Evolutionary conservation across 2,888 invertebrate genomes (phyloP).

Genomic region (Amphipyra berbera): DNA sequence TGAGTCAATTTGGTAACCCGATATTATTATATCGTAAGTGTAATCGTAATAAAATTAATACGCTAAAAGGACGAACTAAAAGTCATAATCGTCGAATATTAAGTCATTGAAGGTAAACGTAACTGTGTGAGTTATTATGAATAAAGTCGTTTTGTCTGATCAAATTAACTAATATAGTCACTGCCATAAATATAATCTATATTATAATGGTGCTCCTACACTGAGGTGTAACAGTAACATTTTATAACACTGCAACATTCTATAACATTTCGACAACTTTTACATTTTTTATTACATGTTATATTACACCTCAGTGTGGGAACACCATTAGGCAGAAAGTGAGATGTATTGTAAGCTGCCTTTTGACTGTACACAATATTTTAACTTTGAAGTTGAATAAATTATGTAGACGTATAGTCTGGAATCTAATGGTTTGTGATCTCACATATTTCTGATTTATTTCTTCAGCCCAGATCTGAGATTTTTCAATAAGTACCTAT

Average conservation of each 20-base stretch:
- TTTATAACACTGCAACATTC: no score
- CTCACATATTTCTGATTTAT: slow-evolving; percentile 30
- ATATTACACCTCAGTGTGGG: no score
- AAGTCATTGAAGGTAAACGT: slow-evolving; percentile 22
- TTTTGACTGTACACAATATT: slow-evolving; percentile 7
- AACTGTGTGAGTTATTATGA: slow-evolving; percentile 11
- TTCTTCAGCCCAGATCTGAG: slow-evolving; percentile 17
- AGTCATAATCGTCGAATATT: slow-evolving; percentile 17
- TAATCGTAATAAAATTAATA: slow-evolving; percentile 4
- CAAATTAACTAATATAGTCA: slow-evolving; percentile 39
- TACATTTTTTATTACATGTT: no score
- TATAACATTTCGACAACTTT: no score
- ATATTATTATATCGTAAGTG: slow-evolving; percentile 16
- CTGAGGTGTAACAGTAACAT: no score
- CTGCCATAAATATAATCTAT: slow-evolving; percentile 48
- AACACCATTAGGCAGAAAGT: slow-evolving; percentile 17
- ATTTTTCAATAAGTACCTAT: slow-evolving; percentile 19
- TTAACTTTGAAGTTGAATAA: slow-evolving; percentile 7
- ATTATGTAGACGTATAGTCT: slow-evolving; percentile 26
- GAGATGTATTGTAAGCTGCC: slow-evolving; percentile 18
- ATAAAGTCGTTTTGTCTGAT: slow-evolving; percentile 12
- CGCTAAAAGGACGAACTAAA: slow-evolving; percentile 5
- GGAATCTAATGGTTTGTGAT: slow-evolving; percentile 31
- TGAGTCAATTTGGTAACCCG: slow-evolving; percentile 24
- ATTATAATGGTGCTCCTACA: neutral